These are phyloP conservation scores for Cremastinae sp. DNA, from an alignment of 2,888 invertebrate species.

Conservation along the genomic window DNA sequence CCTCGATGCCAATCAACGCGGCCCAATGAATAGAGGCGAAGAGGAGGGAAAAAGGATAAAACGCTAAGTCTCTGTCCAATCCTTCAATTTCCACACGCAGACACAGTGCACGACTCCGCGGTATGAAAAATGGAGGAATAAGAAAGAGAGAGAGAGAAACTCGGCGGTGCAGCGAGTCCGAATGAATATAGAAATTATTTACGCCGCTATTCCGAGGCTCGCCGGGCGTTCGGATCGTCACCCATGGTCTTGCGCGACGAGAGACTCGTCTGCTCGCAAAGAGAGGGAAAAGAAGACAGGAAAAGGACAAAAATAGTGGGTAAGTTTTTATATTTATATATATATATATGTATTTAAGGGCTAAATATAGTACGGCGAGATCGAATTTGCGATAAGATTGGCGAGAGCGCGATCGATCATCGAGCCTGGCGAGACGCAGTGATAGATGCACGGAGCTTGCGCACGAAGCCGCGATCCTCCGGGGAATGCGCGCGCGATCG, in stretches of 20 bases:
- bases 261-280: constrained; percentile 21
- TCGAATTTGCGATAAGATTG: constrained; percentile 71
- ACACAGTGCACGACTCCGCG: constrained; percentile 1
- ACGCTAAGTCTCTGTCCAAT: constrained; percentile 6
- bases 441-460: constrained; percentile 68
- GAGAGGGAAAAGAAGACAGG: no score
- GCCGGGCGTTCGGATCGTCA: constrained; percentile 46
- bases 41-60: constrained; percentile 19
- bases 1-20: constrained; percentile 56
- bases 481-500: constrained; percentile 45
- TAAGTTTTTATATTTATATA: background rate
- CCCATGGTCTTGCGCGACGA: constrained; percentile 48
- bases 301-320: no score
- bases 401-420: constrained; percentile 72
- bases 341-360: constrained; percentile 18
- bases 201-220: constrained; percentile 41
- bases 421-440: constrained; percentile 67
- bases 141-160: constrained; percentile 4
- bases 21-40: constrained; percentile 43
- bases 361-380: constrained; percentile 61
- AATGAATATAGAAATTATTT: constrained; percentile 58
- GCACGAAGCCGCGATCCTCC: constrained; percentile 55
- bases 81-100: constrained; percentile 6
- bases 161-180: constrained; percentile 21
- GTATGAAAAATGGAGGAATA: constrained; percentile 35